phyloP scores from a whole-genome alignment of 2,888 invertebrate genomes.

The Cryptophagus acutangulus region DNA sequence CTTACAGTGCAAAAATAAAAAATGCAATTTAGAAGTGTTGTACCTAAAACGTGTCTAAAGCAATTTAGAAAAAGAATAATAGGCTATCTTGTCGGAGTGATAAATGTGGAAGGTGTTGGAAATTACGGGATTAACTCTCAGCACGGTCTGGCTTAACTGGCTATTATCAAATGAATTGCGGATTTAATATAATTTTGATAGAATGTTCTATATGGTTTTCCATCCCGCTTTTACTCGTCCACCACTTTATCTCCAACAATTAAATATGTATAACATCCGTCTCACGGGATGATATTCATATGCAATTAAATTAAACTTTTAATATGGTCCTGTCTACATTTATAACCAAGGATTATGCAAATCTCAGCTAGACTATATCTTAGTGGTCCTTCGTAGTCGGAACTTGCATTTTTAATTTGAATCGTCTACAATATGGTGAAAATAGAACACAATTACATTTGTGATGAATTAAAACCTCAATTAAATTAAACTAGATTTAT shows the following conservation, averaged over 20 bases:
- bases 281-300: conserved; percentile 5
- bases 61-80: conserved; percentile 26
- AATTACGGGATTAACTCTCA: conserved; percentile 30
- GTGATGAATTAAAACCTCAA: no score
- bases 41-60: conserved; percentile 19
- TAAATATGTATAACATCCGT: conserved; percentile 6
- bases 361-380: no score
- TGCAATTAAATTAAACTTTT: conserved; percentile 8
- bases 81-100: conserved; percentile 22
- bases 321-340: conserved; percentile 3
- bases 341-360: conserved; percentile 1
- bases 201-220: conserved; percentile 10
- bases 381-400: no score
- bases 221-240: no score
- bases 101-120: conserved; percentile 30
- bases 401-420: no score
- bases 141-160: conserved; percentile 24
- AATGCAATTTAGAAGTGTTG: conserved; percentile 21
- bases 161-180: conserved; percentile 29
- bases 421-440: no score
- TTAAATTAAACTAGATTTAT: no score
- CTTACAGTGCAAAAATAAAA: conserved; percentile 14
- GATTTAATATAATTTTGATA: conserved; percentile 29
- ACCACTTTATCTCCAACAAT: no score
- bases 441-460: no score